Base-by-base conservation (phyloP, 2,888 invertebrate species). In the Heliconius aoede region DNA sequence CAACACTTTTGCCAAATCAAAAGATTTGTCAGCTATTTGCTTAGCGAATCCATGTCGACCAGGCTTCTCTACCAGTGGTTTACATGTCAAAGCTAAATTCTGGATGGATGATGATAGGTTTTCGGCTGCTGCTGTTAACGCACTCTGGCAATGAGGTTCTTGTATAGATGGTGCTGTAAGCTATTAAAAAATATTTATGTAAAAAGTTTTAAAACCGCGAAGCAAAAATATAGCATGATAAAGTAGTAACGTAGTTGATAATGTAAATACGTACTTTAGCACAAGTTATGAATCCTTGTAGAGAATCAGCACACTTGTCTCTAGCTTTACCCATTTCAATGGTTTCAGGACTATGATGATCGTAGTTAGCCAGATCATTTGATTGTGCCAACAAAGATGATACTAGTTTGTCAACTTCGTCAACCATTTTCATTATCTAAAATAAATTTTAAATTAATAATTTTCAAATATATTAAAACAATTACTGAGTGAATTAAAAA, bases 121-220 rank as follows among this genome's bases (percentile, higher is more conserved):
- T 36, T 89, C 89, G 0, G 86, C 83, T 0, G 91, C 86, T 0
- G 90, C 91, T 0, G 87, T 84, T 3, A 93, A 81, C 0, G 93
- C 93, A 51, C 91, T 92, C 67, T 87, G 91, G 80, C 93, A 92
- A 84, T 91, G 92, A 0, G 91, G 87, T 82, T 92, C 90, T 55
- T 85, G 84, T 76, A 92, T 89, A 0, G 90, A 88, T 0, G 91
- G 87, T 0, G 90, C 89, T 21, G 90, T 89, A 0, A 93, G 78
- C 93, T 93, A 30, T n/a, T 30, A 26, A 55, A 21, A 46, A 21
- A 40, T n/a, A 40, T 1, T 3, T 3, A 40, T 46, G 4, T 46
- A 46, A 21, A 46, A 7, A 18, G 18, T 21, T 5, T 46, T 21
- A 46, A 36, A 36, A 13, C 13, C 13, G 11, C 13, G 36, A 11